Evolutionary conservation across 2,888 invertebrate species (phyloP), one percentile per base, ranked within the genome.

Genomic region (Hydropsyche betteni): DNA sequence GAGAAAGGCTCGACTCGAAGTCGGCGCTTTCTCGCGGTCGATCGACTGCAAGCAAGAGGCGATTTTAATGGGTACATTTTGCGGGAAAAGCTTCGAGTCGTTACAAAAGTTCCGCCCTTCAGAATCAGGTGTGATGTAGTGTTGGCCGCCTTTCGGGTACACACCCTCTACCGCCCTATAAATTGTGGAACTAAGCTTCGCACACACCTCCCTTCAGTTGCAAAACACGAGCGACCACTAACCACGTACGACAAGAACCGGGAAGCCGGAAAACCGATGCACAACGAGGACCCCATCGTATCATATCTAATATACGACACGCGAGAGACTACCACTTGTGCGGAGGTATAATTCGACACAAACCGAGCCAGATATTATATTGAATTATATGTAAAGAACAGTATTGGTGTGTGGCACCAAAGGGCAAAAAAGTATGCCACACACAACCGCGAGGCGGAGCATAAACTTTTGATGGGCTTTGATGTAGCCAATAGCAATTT

Each of bases 21-120:
- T 44, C 44, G 44, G 10, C 44, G 10, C 10, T 44, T 44, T 10
- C 44, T 44, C 44, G 44, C 44, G 44, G 10, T 44, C 6, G 44
- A 10, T 44, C 1, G 24, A 76, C 44, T 44, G 6, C 6, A 10
- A 44, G 44, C 44, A 44, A 44, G 68, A n/a, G n/a, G 12, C 68
- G 36, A 38, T n/a, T 12, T 33, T 68, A 68, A 68, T 68, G 68
- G 68, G 14, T 33, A 68, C 36, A 68, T 68, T 34, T 68, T 12
- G 68, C 38, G 12, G 68, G 58, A n/a, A 68, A 68, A 68, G 70
- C 70, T 33, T 58, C 4, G 52, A 10, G 55, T 53, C 53, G 70
- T 70, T 70, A 33, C 70, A 34, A 58, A 70, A 70, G 70, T 70
- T 53, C 70, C 70, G 70, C 70, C 70, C 70, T 70, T 70, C 70